Evolutionary conservation across 2,797 vertebrate genomes (phyloP), one percentile per base, ranked within the genome.

Genomic region (Pristis pectinata): DNA sequence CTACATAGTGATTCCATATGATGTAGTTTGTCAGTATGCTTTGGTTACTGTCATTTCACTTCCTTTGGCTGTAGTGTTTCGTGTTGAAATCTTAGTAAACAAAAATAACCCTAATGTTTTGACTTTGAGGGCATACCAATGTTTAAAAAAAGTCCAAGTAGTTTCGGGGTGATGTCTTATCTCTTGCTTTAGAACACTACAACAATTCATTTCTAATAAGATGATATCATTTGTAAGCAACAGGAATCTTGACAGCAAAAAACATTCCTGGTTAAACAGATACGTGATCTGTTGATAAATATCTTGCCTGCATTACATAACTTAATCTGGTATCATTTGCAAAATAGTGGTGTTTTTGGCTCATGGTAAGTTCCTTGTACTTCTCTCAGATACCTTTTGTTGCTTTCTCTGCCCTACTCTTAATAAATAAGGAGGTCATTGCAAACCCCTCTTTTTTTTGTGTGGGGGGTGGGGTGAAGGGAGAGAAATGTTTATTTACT

Each of bases 161-260:
- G 70, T 94, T 94, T 94, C 41, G 7, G 72, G 93, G 67, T 44
- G 64, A 93, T 53, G 67, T 49, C 44, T 72, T 17, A 70, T 93
- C 41, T 93, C 67, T 93, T 5, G 10, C 27, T 15, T 49, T 70
- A 64, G 91, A 70, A 72, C 41, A 49, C 67, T 74, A 67, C 92
- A 72, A 22, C 30, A 17, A 93, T 93, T 93, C 67, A 74, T 24
- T 94, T n/a, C 70, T 74, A 44, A 53, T 74, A 70, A 74, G 92
- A 93, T 94, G 17, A 1, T 94, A 94, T 94, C 64, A 67, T 92
- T 92, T 93, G 22, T 44, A 64, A 93, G 67, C 41, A 44, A 93
- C 24, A 72, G 37, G 41, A 37, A 41, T 59, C 19, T 93, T 72
- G 41, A 72, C 37, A 30, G 2, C 37, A 72, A 37, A 72, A n/a